A percentile compares a stretch with the other conserved stretches of the same genome.
Evolutionary conservation across 2,888 invertebrate genomes (phyloP).

Genomic region (Leucophora obtusa): DNA sequence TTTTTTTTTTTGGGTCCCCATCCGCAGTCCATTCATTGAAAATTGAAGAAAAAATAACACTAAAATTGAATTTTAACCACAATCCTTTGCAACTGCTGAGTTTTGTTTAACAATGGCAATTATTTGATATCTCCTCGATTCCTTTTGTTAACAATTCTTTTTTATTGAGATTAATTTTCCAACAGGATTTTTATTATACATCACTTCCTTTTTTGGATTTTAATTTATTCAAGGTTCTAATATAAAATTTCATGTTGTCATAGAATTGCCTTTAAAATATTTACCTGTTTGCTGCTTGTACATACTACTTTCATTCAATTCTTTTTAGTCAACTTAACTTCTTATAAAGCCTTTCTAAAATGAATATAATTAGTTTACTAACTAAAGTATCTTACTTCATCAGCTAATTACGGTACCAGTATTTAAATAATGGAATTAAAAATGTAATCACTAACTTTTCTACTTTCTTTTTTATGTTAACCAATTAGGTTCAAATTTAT

Average conservation of each 20-base stretch:
- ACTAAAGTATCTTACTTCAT: background rate
- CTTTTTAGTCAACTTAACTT: conserved; percentile 25
- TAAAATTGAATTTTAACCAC: conserved; percentile 18
- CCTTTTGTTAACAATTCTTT: background rate
- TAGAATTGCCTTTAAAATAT: background rate
- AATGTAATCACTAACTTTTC: background rate
- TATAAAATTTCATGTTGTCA: background rate
- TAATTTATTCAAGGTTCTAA: background rate
- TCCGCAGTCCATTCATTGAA: background rate
- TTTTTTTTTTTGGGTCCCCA: background rate
- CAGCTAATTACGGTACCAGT: conserved; percentile 20
- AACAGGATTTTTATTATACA: background rate
- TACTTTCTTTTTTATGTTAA: too few species aligned
- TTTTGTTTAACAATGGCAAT: conserved; percentile 14
- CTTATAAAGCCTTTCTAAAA: conserved; percentile 6
- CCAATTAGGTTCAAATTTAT: too few species aligned
- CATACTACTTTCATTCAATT: background rate
- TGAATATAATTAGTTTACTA: background rate
- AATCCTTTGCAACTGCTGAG: conserved; percentile 13
- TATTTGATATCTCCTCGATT: background rate
- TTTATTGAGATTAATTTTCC: background rate
- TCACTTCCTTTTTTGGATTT: background rate
- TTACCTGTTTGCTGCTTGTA: background rate
- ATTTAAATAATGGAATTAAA: background rate
- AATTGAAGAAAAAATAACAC: background rate